Base-by-base conservation (phyloP, 2,113 vertebrate genomes). In the Xiphophorus hellerii region DNA sequence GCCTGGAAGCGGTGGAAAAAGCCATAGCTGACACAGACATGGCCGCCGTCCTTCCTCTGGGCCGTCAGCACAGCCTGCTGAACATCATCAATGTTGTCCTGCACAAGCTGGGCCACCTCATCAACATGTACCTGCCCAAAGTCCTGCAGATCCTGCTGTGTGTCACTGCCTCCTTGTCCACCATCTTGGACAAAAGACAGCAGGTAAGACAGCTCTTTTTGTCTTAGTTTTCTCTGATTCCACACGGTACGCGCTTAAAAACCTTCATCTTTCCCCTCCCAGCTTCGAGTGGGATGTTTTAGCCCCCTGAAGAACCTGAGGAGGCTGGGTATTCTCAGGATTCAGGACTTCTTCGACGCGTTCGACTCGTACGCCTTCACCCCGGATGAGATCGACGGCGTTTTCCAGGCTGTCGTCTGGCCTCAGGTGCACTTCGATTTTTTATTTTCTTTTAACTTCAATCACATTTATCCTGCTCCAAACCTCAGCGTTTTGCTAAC, bases 121-220 rank as follows among this genome's bases (percentile, higher is more conserved):
- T 99, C 89, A 88, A 92, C 65, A 68, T 76, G 0, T 95, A 97
- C 87, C 90, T 99, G 84, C 95, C 97, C 33, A 96, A 96, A 86
- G 93, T 99, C 80, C 92, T 99, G 30, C 97, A 98, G 94, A 97
- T 99, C 37, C 74, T 99, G 69, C 95, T 98, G 70, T 98, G 98
- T 69, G 90, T 98, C 93, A 96, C 94, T 0, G 96, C 95, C 27
- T 91, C 96, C 0, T 89, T 96, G 4, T 95, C 96, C 35, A 86
- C 89, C 11, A 73, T 96, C 63, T 94, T 99, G 28, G 94, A 96
- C 37, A 92, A 90, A 31, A 95, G 97, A 81, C 95, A 96, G 3
- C 95, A 98, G 96, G 98, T 99, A 82, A 77, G 71, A 1, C 25
- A n/a, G 51, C 9, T 58, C 51, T 11, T 58, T 20, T 15, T 0